Conservation (phyloP, 1,140 invertebrate species). For the Drosophila rufa region DNA sequence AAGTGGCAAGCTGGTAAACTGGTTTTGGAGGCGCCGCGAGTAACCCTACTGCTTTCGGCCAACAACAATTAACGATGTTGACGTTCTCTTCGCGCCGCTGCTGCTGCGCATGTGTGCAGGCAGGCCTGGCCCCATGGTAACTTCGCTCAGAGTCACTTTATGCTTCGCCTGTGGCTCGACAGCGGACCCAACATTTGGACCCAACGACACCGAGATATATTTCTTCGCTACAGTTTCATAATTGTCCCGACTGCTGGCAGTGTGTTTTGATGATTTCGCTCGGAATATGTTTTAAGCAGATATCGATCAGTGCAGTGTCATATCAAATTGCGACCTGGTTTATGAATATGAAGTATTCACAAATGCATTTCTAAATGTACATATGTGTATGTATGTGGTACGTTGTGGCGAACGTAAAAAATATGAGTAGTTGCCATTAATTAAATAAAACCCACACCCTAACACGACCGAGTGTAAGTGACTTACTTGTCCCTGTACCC, state of each 20-base stretch:
- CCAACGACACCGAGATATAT: slow-evolving; percentile 22
- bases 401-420: slow-evolving; percentile 4
- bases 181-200: slow-evolving; percentile 17
- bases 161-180: slow-evolving; percentile 49
- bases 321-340: slow-evolving; percentile 12
- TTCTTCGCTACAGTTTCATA: slow-evolving; percentile 50
- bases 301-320: slow-evolving; percentile 30
- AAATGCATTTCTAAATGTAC: slow-evolving; percentile 27
- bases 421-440: slow-evolving; percentile 8
- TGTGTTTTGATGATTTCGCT: slow-evolving; percentile 41
- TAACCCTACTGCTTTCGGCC: slow-evolving; percentile 49
- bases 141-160: slow-evolving; percentile 43
- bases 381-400: slow-evolving; percentile 14
- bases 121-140: slow-evolving; percentile 38
- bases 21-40: slow-evolving; percentile 36
- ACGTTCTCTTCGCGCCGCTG: slow-evolving; percentile 49
- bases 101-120: slow-evolving; percentile 53
- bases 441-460: slow-evolving; percentile 2
- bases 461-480: slow-evolving; percentile 14
- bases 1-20: slow-evolving; percentile 50
- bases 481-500: slow-evolving; percentile 10
- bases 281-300: slow-evolving; percentile 41
- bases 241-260: slow-evolving; percentile 36
- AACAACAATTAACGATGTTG: slow-evolving; percentile 47
- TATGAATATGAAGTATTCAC: slow-evolving; percentile 17